Evolutionary conservation across 2,113 vertebrate species (phyloP).

Genomic region (Catagonus wagneri): DNA sequence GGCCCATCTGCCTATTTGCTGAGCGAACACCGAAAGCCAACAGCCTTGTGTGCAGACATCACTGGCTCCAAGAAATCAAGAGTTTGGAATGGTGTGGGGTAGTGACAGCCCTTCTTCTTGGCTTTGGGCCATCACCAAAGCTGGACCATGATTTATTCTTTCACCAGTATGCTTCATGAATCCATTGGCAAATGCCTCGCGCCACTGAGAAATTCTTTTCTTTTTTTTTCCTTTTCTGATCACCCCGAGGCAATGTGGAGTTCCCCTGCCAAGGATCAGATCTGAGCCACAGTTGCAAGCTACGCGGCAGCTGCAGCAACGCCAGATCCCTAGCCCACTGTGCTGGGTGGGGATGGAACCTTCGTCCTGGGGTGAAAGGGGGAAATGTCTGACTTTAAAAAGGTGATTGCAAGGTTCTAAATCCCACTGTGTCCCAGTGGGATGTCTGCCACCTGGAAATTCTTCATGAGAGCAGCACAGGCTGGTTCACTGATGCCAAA

Average conservation of each 20-base stretch:
- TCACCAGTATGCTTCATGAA: background rate
- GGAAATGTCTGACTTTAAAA: too few relatives aligned
- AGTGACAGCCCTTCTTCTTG: background rate
- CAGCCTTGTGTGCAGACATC: background rate
- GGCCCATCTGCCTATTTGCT: background rate
- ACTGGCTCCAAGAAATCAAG: conserved; percentile 14
- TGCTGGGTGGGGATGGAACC: too few relatives aligned
- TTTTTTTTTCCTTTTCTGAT: too few relatives aligned
- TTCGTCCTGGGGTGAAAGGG: too few relatives aligned
- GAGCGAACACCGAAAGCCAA: conserved; percentile 11
- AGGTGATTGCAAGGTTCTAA: too few relatives aligned
- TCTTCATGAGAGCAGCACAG: background rate
- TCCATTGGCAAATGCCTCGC: background rate
- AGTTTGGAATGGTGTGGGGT: fast-evolving
- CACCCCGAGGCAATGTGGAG: too few relatives aligned
- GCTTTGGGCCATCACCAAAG: background rate
- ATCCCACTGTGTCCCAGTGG: too few relatives aligned
- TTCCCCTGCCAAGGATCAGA: too few relatives aligned
- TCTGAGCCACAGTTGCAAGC: too few relatives aligned
- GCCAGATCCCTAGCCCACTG: too few relatives aligned
- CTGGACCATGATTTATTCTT: background rate
- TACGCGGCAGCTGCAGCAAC: too few relatives aligned
- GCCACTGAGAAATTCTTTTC: background rate
- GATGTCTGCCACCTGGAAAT: background rate
- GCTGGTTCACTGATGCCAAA: background rate